Evolutionary conservation across 2,888 invertebrate species (phyloP).

Genomic region (Prostheceraeus crozeri): DNA sequence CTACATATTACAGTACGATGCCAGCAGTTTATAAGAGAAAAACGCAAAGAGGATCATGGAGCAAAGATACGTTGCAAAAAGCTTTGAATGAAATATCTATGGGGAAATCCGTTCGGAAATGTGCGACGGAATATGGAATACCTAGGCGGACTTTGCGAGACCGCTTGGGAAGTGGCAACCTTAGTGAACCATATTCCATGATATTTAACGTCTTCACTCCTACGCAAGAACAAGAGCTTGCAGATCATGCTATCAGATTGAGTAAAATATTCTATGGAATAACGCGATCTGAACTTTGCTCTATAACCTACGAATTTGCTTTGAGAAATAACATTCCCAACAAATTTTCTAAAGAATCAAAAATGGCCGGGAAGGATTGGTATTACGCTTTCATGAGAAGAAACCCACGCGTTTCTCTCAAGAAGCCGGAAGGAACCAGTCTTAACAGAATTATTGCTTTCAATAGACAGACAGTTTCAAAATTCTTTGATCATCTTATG

Average conservation of each 20-base stretch:
- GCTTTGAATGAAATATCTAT: conserved; percentile 16
- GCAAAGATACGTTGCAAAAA: not conserved
- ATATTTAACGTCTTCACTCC: conserved; percentile 18
- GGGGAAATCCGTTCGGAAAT: conserved; percentile 13
- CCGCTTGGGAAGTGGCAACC: conserved; percentile 10
- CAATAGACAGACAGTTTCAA: conserved; percentile 3
- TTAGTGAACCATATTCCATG: conserved; percentile 15
- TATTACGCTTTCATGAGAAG: conserved; percentile 18
- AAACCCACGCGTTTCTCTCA: conserved; percentile 20
- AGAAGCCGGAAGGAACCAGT: conserved; percentile 31
- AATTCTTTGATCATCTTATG: conserved; percentile 33
- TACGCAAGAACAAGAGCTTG: conserved; percentile 23
- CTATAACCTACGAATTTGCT: conserved; percentile 26
- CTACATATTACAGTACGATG: too few species aligned
- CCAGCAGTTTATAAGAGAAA: conserved; percentile 26
- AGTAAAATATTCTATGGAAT: conserved; percentile 19
- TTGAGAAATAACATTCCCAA: not conserved
- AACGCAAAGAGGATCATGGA: conserved; percentile 26
- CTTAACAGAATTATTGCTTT: conserved; percentile 32
- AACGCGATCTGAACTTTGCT: not conserved
- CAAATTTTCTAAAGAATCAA: conserved; percentile 14
- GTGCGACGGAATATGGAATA: not conserved
- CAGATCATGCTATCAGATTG: conserved; percentile 24
- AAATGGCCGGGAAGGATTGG: conserved; percentile 29
- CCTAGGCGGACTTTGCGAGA: conserved; percentile 26